Percentiles rank a stretch among this genome's conserved stretches.
phyloP scores from a whole-genome alignment of 37 sponge, comb jelly and placozoan genomes.

The Chondrilla cf. caribensis region DNA sequence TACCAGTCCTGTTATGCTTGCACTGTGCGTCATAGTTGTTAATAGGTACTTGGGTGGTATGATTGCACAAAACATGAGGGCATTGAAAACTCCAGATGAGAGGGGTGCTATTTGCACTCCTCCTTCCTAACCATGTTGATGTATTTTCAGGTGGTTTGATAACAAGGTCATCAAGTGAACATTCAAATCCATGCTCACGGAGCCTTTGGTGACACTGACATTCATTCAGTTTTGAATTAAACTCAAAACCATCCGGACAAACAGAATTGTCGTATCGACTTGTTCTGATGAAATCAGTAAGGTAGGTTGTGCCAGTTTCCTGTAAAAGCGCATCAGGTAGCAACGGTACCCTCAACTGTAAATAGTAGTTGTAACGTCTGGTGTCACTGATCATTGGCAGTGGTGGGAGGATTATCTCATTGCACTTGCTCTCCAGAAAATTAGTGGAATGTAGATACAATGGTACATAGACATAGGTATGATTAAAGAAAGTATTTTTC shows the following conservation, averaged over 20 bases:
- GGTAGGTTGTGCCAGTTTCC: too few relatives aligned
- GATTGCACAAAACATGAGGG: background rate
- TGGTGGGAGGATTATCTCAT: background rate
- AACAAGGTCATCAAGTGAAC: background rate
- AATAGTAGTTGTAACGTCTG: background rate
- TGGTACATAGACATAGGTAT: background rate
- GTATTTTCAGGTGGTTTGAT: background rate
- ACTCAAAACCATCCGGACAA: background rate
- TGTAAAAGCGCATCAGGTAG: background rate
- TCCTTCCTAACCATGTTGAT: too few relatives aligned
- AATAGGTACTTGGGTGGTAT: background rate
- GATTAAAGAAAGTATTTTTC: background rate
- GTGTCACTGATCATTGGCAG: background rate
- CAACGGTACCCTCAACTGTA: background rate
- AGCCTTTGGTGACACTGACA: background rate
- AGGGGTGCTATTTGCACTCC: background rate
- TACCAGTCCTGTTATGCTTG: slow-evolving; percentile 18
- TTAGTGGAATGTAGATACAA: background rate
- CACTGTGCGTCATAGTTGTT: slow-evolving; percentile 35
- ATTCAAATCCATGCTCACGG: background rate
- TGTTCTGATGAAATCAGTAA: too few relatives aligned
- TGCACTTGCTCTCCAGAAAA: background rate
- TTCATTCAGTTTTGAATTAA: too few relatives aligned
- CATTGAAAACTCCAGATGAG: background rate
- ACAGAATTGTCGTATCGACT: too few relatives aligned